A percentile compares a stretch with the other conserved stretches of the same genome.
Evolutionary conservation across 2,113 vertebrate species (phyloP).

Genomic region (Microtus montanus): DNA sequence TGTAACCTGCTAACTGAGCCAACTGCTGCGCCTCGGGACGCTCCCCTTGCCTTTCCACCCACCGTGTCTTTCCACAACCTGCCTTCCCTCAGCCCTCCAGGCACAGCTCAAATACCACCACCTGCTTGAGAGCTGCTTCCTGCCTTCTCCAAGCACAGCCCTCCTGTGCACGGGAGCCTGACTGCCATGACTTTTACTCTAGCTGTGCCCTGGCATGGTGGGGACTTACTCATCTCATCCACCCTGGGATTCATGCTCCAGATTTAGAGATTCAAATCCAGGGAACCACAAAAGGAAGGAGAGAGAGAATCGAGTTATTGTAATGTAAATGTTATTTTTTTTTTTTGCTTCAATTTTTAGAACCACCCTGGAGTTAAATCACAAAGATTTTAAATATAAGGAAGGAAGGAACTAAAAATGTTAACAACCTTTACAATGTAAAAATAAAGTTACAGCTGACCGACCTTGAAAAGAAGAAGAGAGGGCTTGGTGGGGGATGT

Average conservation of each 20-base stretch:
- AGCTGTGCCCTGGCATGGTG: neutral
- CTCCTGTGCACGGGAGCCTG: neutral
- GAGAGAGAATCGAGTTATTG: constrained; percentile 39
- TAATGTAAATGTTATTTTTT: constrained; percentile 57
- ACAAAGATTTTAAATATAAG: constrained; percentile 57
- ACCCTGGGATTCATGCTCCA: neutral
- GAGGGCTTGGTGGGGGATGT: neutral
- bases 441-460: constrained; percentile 54
- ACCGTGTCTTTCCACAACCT: neutral
- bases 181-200: neutral
- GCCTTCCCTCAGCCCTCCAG: neutral
- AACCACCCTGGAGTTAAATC: constrained; percentile 40
- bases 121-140: neutral
- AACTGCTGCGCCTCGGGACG: neutral
- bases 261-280: constrained; percentile 55
- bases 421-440: constrained; percentile 48
- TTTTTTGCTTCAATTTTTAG: constrained; percentile 68
- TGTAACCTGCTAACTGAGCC: neutral
- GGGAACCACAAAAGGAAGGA: constrained; percentile 6
- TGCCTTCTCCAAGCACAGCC: too few species aligned
- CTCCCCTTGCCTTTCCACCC: neutral
- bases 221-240: neutral
- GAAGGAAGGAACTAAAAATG: constrained; percentile 63
- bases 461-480: neutral
- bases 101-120: neutral